phyloP scores from a whole-genome alignment of 1,140 invertebrate genomes.

The Cataglyphis hispanica region DNA sequence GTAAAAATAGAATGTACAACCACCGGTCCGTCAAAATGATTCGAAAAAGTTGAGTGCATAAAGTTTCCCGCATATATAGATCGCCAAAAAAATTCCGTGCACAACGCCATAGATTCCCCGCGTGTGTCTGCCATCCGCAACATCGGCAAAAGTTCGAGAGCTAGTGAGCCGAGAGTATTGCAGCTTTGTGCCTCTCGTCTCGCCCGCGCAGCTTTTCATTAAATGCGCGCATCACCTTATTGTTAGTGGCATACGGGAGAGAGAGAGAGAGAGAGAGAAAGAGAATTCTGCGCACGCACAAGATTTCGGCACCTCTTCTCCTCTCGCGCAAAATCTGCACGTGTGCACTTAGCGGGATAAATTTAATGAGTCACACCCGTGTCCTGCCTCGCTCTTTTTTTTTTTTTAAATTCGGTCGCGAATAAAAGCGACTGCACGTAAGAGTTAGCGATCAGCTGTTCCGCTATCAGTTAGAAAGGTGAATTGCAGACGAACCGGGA shows the following conservation, averaged over 20 bases:
- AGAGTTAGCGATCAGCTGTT: constrained; percentile 1
- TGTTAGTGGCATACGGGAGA: not conserved
- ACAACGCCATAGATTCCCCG: not conserved
- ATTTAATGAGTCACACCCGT: constrained; percentile 29
- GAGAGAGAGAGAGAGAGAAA: not conserved
- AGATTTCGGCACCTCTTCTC: not conserved
- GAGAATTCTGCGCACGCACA: not conserved
- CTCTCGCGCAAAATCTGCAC: not conserved
- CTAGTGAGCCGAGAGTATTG: constrained; percentile 30
- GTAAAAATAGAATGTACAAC: constrained; percentile 42
- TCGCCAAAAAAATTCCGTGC: constrained; percentile 52
- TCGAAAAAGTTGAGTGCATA: constrained; percentile 45
- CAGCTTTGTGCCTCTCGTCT: constrained; percentile 51
- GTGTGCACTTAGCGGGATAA: constrained; percentile 29
- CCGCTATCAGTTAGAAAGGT: constrained; percentile 15
- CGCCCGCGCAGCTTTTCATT: constrained; percentile 57
- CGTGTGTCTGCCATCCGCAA: constrained; percentile 37
- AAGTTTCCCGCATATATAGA: constrained; percentile 46
- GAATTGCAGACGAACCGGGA: not conserved
- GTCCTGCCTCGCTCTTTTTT: not conserved
- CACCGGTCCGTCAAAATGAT: constrained; percentile 19
- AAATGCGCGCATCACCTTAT: constrained; percentile 40
- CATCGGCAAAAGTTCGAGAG: constrained; percentile 44
- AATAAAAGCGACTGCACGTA: constrained; percentile 28
- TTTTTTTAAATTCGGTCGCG: no score